Conservation (phyloP, 2,888 invertebrate genomes). For the Amiota communis region DNA sequence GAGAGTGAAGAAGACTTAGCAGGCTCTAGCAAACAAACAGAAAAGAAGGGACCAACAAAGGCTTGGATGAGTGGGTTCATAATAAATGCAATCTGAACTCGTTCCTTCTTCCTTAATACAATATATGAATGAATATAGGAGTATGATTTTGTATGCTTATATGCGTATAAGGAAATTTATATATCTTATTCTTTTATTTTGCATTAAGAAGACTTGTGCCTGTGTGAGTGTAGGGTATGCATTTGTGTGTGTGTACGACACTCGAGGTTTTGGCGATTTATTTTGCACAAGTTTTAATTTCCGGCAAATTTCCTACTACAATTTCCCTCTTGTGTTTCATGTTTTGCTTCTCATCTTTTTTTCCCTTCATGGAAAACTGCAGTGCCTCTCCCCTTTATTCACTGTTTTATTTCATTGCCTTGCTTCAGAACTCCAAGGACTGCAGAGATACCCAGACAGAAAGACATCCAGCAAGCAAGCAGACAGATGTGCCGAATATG, state of each 20-base stretch:
- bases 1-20: conserved; percentile 40
- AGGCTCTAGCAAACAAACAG: not conserved
- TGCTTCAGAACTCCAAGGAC: too few relatives aligned
- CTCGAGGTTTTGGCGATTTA: conserved; percentile 64
- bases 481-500: not conserved
- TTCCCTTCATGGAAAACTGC: too few relatives aligned
- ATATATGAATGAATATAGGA: not conserved
- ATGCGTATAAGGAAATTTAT: not conserved
- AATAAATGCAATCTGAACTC: too few relatives aligned
- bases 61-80: too few relatives aligned
- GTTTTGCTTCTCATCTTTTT: conserved; percentile 28
- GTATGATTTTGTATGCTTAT: conserved; percentile 15
- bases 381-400: too few relatives aligned
- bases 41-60: too few relatives aligned
- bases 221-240: conserved; percentile 6
- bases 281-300: conserved; percentile 70
- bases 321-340: conserved; percentile 57
- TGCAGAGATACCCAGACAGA: too few relatives aligned
- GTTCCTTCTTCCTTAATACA: too few relatives aligned
- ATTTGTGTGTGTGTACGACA: conserved; percentile 36
- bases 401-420: too few relatives aligned
- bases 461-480: conserved; percentile 6
- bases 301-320: conserved; percentile 70
- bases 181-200: not conserved
- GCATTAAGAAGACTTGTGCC: not conserved